Conservation (phyloP, 2,888 invertebrate species). For the Archips crataeganus region DNA sequence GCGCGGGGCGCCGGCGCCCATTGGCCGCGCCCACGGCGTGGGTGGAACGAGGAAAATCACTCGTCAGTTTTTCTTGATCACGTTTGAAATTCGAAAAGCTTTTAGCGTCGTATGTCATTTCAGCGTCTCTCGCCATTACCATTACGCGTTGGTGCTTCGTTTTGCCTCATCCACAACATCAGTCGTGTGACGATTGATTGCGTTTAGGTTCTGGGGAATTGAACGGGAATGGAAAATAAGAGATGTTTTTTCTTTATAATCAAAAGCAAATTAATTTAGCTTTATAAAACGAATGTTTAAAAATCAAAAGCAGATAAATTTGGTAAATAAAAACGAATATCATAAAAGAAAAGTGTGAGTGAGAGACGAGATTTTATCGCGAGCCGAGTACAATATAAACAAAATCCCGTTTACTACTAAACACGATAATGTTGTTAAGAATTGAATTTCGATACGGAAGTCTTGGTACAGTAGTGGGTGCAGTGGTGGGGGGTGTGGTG, state of each 20-base stretch:
- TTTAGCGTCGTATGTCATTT: conserved; percentile 79
- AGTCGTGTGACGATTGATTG: conserved; percentile 66
- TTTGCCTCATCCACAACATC: conserved; percentile 60
- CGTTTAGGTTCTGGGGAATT: conserved; percentile 54
- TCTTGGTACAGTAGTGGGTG: conserved; percentile 61
- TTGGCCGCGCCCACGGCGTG: conserved; percentile 78
- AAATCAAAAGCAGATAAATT: neutral
- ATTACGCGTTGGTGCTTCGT: conserved; percentile 54
- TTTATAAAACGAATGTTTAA: neutral
- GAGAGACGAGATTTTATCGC: neutral
- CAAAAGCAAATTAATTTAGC: neutral
- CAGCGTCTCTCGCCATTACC: conserved; percentile 58
- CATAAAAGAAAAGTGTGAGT: neutral
- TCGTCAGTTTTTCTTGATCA: conserved; percentile 67
- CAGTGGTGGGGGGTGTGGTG: conserved; percentile 53
- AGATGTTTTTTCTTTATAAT: neutral
- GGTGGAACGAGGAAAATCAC: conserved; percentile 76
- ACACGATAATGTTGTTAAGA: neutral
- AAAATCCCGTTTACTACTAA: neutral
- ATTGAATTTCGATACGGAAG: neutral
- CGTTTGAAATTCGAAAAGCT: conserved; percentile 76
- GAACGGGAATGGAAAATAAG: conserved; percentile 1
- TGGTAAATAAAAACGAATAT: neutral
- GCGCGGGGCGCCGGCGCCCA: conserved; percentile 63
- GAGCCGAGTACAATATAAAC: neutral